Percentiles rank a stretch among this genome's conserved stretches.
These are phyloP conservation scores for Chymomyza fuscimana DNA, from an alignment of 2,888 invertebrate genomes.

Conservation along the genomic window DNA sequence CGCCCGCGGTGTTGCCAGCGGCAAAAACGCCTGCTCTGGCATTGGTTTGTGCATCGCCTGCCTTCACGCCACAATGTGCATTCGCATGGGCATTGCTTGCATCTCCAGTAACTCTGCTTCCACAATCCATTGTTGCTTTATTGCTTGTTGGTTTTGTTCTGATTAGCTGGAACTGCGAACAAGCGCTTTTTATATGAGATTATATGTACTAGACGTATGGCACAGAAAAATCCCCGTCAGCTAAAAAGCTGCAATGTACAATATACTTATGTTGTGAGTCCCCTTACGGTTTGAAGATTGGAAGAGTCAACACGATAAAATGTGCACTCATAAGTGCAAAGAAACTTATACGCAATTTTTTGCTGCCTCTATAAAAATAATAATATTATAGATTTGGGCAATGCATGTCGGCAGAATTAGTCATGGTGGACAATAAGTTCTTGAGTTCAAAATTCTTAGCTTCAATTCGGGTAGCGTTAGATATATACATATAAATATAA, in stretches of 20 bases:
- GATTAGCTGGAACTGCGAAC: slow-evolving; percentile 12
- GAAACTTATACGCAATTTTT: too few species aligned
- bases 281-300: neutral
- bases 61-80: slow-evolving; percentile 36
- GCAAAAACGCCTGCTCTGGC: slow-evolving; percentile 66
- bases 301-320: neutral
- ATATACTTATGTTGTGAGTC: slow-evolving; percentile 1
- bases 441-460: too few species aligned
- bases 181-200: slow-evolving; percentile 29
- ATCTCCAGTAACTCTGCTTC: slow-evolving; percentile 49
- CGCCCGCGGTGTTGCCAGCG: slow-evolving; percentile 49
- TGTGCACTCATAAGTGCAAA: neutral
- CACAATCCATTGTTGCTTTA: slow-evolving; percentile 55
- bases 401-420: too few species aligned
- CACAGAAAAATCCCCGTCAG: slow-evolving; percentile 17
- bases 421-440: too few species aligned
- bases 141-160: slow-evolving; percentile 12
- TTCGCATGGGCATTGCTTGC: slow-evolving; percentile 56
- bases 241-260: neutral
- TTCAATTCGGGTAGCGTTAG: too few species aligned
- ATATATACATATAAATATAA: too few species aligned
- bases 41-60: slow-evolving; percentile 55
- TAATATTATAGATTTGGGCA: too few species aligned
- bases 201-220: neutral
- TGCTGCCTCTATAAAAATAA: too few species aligned